Evolutionary conservation across 2,888 invertebrate genomes (phyloP).

Genomic region (Leptura quadrifasciata): DNA sequence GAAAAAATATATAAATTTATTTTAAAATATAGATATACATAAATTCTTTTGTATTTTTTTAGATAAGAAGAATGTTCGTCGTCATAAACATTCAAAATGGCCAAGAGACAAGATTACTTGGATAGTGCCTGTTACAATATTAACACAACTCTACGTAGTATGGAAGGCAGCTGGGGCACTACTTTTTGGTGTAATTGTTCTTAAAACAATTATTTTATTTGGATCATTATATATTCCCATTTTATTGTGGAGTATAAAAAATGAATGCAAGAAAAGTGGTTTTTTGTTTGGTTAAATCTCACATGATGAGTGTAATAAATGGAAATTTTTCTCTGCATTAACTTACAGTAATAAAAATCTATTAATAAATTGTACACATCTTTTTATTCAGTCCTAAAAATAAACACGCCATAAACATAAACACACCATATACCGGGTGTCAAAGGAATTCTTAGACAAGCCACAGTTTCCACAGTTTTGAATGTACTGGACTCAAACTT

Average conservation of each 20-base stretch:
- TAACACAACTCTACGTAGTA: conserved; percentile 44
- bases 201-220: conserved; percentile 31
- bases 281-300: conserved; percentile 23
- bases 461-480: no score
- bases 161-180: conserved; percentile 42
- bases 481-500: no score
- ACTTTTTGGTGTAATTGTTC: conserved; percentile 30
- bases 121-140: conserved; percentile 45
- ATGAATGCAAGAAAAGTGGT: conserved; percentile 28
- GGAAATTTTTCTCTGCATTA: background rate
- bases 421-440: no score
- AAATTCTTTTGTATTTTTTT: background rate
- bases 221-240: conserved; percentile 17
- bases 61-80: conserved; percentile 3
- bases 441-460: no score
- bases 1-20: no score
- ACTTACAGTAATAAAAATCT: no score
- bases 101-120: conserved; percentile 41
- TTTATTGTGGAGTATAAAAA: conserved; percentile 26
- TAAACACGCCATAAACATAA: no score
- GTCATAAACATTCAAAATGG: background rate
- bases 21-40: no score
- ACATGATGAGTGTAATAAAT: background rate
- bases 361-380: no score
- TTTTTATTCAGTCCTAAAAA: no score